Evolutionary conservation across 92 coral and sea anemone species (phyloP).

Genomic region (Epizoanthus illoricatus): DNA sequence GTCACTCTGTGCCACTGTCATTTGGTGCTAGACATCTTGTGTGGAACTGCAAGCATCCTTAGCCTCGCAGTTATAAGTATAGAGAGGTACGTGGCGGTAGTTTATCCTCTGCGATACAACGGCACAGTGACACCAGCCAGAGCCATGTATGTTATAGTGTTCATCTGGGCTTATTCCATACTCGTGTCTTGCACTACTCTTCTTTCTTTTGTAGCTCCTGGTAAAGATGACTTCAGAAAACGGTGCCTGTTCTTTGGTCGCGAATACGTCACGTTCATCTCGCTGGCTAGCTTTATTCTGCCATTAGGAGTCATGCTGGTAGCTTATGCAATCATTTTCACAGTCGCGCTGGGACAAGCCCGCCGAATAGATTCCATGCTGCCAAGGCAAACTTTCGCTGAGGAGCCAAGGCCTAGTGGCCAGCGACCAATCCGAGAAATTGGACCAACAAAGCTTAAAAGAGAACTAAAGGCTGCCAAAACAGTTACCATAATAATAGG

Average conservation of each 20-base stretch:
- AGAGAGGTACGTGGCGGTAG: constrained; percentile 90
- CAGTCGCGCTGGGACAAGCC: constrained; percentile 75
- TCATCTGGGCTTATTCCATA: constrained; percentile 81
- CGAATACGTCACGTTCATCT: constrained; percentile 65
- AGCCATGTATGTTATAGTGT: constrained; percentile 53
- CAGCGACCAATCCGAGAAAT: constrained; percentile 31
- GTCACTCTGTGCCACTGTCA: constrained; percentile 58
- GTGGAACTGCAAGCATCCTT: constrained; percentile 85
- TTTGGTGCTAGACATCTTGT: constrained; percentile 73
- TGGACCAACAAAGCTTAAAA: constrained; percentile 42
- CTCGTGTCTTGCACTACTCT: constrained; percentile 65
- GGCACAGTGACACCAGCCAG: constrained; percentile 70
- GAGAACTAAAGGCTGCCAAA: constrained; percentile 92
- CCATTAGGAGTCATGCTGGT: constrained; percentile 72
- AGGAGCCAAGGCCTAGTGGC: constrained; percentile 4
- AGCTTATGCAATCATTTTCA: constrained; percentile 76
- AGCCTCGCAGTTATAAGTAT: constrained; percentile 79
- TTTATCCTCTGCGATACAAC: constrained; percentile 75
- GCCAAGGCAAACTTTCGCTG: constrained; percentile 27
- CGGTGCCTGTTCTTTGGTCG: constrained; percentile 77
- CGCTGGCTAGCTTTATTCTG: constrained; percentile 72
- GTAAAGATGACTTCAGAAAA: constrained; percentile 31
- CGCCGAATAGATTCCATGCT: constrained; percentile 63
- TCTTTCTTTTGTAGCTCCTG: constrained; percentile 46
- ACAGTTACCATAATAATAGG: constrained; percentile 89